A percentile compares a stretch with the other conserved stretches of the same genome.
Conservation (phyloP, 2,113 vertebrate species). For the Prietella phreatophila region DNA sequence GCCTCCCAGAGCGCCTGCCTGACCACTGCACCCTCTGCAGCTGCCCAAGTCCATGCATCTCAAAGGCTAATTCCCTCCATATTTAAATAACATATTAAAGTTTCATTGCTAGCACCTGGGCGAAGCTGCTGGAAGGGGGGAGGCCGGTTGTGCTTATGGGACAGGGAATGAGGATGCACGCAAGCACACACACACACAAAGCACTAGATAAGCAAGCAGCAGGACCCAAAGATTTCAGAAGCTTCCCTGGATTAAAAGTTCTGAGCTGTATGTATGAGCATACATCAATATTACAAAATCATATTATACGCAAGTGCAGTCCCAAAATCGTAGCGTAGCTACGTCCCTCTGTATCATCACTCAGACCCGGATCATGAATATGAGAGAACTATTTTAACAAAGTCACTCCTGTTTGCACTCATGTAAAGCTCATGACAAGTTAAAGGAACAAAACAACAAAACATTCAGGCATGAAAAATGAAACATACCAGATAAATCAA, state of each 20-base stretch:
- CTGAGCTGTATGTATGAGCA: background rate
- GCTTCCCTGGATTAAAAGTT: constrained; percentile 15
- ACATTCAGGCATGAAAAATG: constrained; percentile 64
- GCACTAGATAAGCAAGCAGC: constrained; percentile 1
- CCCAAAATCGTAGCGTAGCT: background rate
- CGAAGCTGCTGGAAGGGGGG: constrained; percentile 77
- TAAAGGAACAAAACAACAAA: constrained; percentile 16
- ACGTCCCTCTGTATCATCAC: background rate
- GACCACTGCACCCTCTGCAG: constrained; percentile 64
- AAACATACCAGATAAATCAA: constrained; percentile 71
- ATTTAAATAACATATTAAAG: constrained; percentile 91
- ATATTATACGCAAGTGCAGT: background rate
- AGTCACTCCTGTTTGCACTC: constrained; percentile 38
- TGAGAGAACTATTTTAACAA: background rate
- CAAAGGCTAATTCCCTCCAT: constrained; percentile 83
- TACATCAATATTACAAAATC: background rate
- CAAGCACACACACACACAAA: constrained; percentile 18
- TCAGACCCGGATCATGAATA: background rate
- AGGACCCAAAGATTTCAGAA: constrained; percentile 25
- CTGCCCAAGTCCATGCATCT: constrained; percentile 77
- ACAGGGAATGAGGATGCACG: constrained; percentile 25
- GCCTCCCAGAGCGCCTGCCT: constrained; percentile 51
- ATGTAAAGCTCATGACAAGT: constrained; percentile 44
- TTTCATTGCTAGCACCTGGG: constrained; percentile 88
- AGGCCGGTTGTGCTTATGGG: constrained; percentile 70